Evolutionary conservation across 2,113 vertebrate genomes (phyloP), one percentile per base, ranked within the genome.

Genomic region (Acanthochromis polyacanthus): DNA sequence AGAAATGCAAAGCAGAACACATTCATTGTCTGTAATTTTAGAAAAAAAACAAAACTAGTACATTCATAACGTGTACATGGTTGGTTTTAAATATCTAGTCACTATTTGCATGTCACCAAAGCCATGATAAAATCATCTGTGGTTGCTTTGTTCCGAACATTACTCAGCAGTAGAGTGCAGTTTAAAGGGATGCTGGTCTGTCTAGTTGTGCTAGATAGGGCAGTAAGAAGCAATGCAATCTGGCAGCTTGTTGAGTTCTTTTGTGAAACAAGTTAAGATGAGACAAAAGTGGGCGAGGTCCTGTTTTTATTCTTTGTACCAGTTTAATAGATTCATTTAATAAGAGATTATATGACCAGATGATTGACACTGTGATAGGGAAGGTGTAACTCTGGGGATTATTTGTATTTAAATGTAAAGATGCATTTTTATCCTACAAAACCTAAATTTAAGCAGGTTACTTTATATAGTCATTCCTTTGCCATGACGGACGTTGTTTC

Each of bases 141-240:
- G 0, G 53, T 38, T 51, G 52, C 4, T 22, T 4, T 48, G 50
- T 57, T 51, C 38, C 32, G 38, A 22, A 43, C 14, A 56, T 63
- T 17, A 59, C 43, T 70, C 32, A 52, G 32, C 52, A 58, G 3
- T 20, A n/a, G 23, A 8, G 2, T 57, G 4, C 8, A 45, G 36
- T 60, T 12, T 38, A 28, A 57, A 46, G 32, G 3, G 11, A 3
- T 57, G 4, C 78, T 58, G 68, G 75, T 65, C 58, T 45, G 32
- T 82, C 78, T 32, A 20, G 86, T 74, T 71, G 0, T 40, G 17
- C 69, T 28, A 23, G 74, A 52, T 9, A 12, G 28, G 50, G 22
- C 25, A 28, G 59, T 76, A 15, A 51, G 23, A 66, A 19, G 4
- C 0, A 48, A 55, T 40, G 38, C 11, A n/a, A n/a, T 72, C 57